Base-by-base conservation (phyloP, 2,888 invertebrate species). In the Coleophora flavipennella region DNA sequence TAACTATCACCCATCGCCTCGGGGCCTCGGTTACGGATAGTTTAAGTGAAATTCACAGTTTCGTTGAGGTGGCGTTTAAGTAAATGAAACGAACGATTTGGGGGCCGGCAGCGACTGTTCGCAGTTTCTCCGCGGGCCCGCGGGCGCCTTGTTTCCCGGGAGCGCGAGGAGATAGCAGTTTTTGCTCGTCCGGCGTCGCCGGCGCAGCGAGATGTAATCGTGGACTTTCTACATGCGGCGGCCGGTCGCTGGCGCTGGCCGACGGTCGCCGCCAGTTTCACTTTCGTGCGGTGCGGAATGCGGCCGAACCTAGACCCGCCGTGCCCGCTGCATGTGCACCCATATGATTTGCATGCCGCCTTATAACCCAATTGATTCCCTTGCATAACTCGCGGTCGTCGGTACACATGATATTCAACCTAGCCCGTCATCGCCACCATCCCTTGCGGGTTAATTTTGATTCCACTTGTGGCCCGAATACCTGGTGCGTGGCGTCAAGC, bases 301-400 rank as follows among this genome's bases (percentile, higher is more conserved):
- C 76, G 81, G 75, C 73, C 79, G 78, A 73, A 81, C 80, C 83
- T 80, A 80, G 81, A 81, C 80, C 80, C 73, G 67, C 61, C 57
- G 58, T 64, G 67, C 51, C 48, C 44, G 43, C 35, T 42, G 39
- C 44, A 41, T 38, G 39, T 42, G 46, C 46, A 45, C 44, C 38
- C 38, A 20, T 6, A 20, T 6, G 20, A 20, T 20, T 20, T 20
- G 20, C 20, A 20, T 20, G 20, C 6, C 20, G 20, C 20, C 20
- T 20, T 20, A 3, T 20, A 20, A 20, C 20, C 25, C 35, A 33
- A 31, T 39, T 31, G 33, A 33, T 38, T 33, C 36, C 33, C 32
- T 34, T 36, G 39, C 33, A 25, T 25, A 37, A 28, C 36, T 26
- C 31, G 20, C 13, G 29, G 25, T 26, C 29, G 27, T 35, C 39